Base-by-base conservation (phyloP, 2,113 vertebrate genomes). In the Nothoprocta pentlandii region DNA sequence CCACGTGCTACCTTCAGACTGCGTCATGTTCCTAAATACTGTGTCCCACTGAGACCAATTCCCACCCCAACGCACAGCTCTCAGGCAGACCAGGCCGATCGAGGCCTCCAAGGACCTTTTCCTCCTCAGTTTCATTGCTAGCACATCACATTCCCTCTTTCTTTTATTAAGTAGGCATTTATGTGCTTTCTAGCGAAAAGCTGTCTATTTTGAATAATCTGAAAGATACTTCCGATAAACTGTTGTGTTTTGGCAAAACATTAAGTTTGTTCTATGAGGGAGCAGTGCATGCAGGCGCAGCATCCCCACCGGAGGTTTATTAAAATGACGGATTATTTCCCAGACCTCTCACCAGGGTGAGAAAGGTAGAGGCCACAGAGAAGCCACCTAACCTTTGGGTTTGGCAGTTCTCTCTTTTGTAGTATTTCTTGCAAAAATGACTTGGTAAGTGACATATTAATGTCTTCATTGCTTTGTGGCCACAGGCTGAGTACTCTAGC, bases 251-350 rank as follows among this genome's bases (percentile, higher is more conserved):
- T 16, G 10, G 17, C 53, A 74, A 4, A 39, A 16, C 1, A 23
- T 41, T n/a, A 49, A 3, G 34, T 2, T 28, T 36, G 44, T 21
- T 32, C 17, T 56, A 23, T 30, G 64, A 28, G 22, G 58, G 17
- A 42, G 44, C 0, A 0, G 9, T 26, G 6, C 3, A 1, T 5
- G 12, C 34, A 17, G 56, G 61, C 42, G 76, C 39, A n/a, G 16
- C 58, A 17, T 26, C 19, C 22, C 44, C 30, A 36, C 67, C 53
- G 28, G 22, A 9, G 16, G 16, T 11, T 32, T 51, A 26, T 67
- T 64, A 30, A 41, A 49, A 49, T 19, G 62, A 56, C 15, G 16
- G 53, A 58, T 26, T 28, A 28, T 62, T 44, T 39, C 42, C 44
- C 42, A 28, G 10, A 51, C n/a, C 62, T 14, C 49, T 32, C 39